Base-by-base conservation (phyloP, 2,888 invertebrate species). In the Eulithis prunata region DNA sequence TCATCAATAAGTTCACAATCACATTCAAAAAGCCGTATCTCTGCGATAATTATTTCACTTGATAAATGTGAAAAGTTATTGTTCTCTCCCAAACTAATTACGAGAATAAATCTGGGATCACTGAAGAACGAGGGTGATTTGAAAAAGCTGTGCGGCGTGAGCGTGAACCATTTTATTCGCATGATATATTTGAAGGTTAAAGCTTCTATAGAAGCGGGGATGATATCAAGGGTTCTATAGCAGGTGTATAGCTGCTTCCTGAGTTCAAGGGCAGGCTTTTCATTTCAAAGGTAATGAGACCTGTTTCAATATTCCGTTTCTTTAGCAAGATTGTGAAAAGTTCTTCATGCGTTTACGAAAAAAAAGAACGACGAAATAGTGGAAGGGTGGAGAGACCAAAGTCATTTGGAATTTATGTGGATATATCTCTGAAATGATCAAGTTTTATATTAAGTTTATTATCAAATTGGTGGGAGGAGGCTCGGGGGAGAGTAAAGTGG, bases 91-190 rank as follows among this genome's bases (percentile, higher is more conserved):
- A 21, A 13, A 38, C 57, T 60, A 63, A 67, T 67, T 57, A 59
- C n/a, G 32, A 36, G 49, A 13, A 64, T 67, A 67, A 57, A 63
- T 67, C 61, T 64, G 36, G 3, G 14, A 64, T 46, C 59, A 68
- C 57, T 58, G 61, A 59, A 57, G 52, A 66, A 58, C 57, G 57
- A 61, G 64, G 62, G 54, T 55, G 51, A 53, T 68, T 62, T 58
- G 62, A 4, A 62, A 60, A 61, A 55, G 49, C 62, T 38, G 55
- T 58, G 65, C n/a, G 13, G 47, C 14, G 57, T 56, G 64, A 62
- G 54, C 60, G 63, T 57, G n/a, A 66, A 56, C 46, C 51, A 51
- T 58, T 62, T 58, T 47, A 54, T 61, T 64, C 54, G 41, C 64
- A 47, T 45, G 10, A 54, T 62, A 58, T 55, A 51, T 57, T 67